These are phyloP conservation scores for Actinostola sp. DNA, from an alignment of 92 coral and sea anemone genomes.

Conservation along the genomic window DNA sequence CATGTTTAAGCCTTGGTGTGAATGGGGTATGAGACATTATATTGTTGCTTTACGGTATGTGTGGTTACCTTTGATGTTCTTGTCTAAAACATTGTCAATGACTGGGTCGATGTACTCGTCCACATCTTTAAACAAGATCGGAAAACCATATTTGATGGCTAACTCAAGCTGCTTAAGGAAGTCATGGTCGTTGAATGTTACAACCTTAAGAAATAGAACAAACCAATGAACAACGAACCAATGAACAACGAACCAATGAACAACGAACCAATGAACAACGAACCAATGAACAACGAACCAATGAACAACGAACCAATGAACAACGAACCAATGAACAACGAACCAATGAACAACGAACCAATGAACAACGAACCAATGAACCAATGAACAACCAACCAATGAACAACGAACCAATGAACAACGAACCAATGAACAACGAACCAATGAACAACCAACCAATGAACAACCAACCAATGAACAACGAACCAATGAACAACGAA, in stretches of 20 bases:
- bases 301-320: too few species aligned
- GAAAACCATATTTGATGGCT: constrained; percentile 99
- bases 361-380: too few species aligned
- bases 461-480: too few species aligned
- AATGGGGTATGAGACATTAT: not conserved
- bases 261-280: not conserved
- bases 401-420: too few species aligned
- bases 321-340: too few species aligned
- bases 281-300: too few species aligned
- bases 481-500: too few species aligned
- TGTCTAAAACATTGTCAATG: constrained; percentile 94
- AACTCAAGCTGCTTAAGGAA: constrained; percentile 96
- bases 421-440: too few species aligned
- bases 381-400: too few species aligned
- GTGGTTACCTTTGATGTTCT: constrained; percentile 82
- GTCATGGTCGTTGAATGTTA: constrained; percentile 97
- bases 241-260: not conserved
- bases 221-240: not conserved
- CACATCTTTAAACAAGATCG: constrained; percentile 96
- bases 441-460: too few species aligned
- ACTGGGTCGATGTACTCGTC: constrained; percentile 99
- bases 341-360: too few species aligned
- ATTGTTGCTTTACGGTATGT: not conserved
- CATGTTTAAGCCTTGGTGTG: too few species aligned
- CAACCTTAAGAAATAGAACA: constrained; percentile 56